phyloP scores from a whole-genome alignment of 2,888 invertebrate genomes.

The Amiota communis region DNA sequence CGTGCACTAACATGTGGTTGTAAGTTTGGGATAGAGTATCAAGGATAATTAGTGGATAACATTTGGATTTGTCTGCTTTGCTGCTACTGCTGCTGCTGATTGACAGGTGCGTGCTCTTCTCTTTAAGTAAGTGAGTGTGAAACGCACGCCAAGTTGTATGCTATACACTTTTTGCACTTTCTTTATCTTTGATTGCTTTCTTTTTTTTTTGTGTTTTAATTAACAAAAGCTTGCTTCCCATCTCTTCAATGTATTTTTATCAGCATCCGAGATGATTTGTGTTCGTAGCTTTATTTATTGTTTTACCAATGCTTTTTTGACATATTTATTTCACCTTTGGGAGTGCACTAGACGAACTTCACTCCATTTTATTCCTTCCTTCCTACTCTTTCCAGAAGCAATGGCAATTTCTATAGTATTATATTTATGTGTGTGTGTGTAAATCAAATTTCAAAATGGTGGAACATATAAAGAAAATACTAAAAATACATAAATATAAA shows the following conservation, averaged over 20 bases:
- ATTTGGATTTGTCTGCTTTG: conserved; percentile 49
- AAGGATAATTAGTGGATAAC: conserved; percentile 65
- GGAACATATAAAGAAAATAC: no score
- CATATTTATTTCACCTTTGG: conserved; percentile 29
- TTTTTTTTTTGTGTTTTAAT: conserved; percentile 22
- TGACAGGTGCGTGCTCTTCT: conserved; percentile 50
- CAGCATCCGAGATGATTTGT: conserved; percentile 25
- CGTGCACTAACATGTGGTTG: conserved; percentile 15
- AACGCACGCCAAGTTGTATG: not conserved
- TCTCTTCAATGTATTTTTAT: not conserved
- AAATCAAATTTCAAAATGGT: not conserved
- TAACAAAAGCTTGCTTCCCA: conserved; percentile 15
- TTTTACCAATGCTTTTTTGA: conserved; percentile 18
- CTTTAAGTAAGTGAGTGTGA: conserved; percentile 1
- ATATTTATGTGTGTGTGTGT: not conserved
- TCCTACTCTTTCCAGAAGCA: not conserved
- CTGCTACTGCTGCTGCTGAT: conserved; percentile 15
- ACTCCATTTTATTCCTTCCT: no score
- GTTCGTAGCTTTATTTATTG: conserved; percentile 25
- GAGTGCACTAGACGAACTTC: not conserved
- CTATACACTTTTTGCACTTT: not conserved
- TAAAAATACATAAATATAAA: conserved; percentile 16
- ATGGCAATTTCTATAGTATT: conserved; percentile 5
- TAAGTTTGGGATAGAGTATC: conserved; percentile 23
- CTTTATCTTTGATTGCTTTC: no score